Base-by-base conservation (phyloP, 1,140 invertebrate species). In the Drosophila santomea region DNA sequence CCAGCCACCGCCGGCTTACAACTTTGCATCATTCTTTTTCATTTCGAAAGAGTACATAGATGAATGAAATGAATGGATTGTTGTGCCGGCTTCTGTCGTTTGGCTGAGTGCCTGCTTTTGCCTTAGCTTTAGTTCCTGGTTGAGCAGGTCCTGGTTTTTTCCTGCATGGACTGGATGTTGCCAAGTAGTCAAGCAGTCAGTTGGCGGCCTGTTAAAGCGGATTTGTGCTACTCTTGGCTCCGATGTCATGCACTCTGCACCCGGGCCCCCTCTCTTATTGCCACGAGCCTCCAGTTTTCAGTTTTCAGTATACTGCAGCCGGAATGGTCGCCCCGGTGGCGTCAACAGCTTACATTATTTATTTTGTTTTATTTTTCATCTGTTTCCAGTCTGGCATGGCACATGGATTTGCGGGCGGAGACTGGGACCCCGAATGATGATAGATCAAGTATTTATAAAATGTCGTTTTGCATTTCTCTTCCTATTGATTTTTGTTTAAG, bases 1-100 rank as follows among this genome's bases (percentile, higher is more conserved):
- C 14, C 58, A 52, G 23, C 51, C 67, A 72, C 44, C 36, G 54
- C 51, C 51, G 32, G 44, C 78, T 80, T 62, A 59, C 56, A 71
- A 76, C 60, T 71, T 66, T 51, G 64, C 58, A 77, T 73, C 78
- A 81, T 63, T 81, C 61, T 48, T 81, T 81, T 73, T 81, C 66
- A 81, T 81, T 77, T 62, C 51, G 52, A 20, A 14, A 61, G 60
- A 80, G 78, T 56, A 57, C 38, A 52, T 60, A 57, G 52, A 71
- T 74, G 54, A 69, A 74, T 67, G 60, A 60, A 74, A 57, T 78
- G 74, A 74, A 58, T 68, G 76, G 76, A 62, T 68, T 57, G 51
- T 35, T 80, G 25, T 58, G 63, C 56, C 52, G 51, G 35, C 59
- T 76, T 71, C 41, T 32, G 52, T 32, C 44, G 39, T 52, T 59